Evolutionary conservation across 1,140 invertebrate genomes (phyloP).

Genomic region (Nephila pilipes): DNA sequence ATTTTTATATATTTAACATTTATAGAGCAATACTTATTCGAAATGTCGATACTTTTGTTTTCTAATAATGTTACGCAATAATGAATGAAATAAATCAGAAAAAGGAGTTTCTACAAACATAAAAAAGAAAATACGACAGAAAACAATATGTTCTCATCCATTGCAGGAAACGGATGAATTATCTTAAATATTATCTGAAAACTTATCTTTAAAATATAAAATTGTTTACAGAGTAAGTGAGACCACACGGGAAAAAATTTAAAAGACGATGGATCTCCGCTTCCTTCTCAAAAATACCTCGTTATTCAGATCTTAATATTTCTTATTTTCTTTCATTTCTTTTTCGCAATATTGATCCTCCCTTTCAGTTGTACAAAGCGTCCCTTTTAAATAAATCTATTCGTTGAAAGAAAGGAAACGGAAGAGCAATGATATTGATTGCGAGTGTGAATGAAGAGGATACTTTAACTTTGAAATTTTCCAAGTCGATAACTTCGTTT

Average conservation of each 20-base stretch:
- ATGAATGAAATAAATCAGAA: no score
- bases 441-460: not conserved
- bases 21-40: no score
- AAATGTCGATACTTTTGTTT: no score
- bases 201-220: not conserved
- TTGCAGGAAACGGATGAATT: not conserved
- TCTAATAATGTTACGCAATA: no score
- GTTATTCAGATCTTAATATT: conserved; percentile 11
- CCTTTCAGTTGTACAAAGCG: not conserved
- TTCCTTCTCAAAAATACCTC: conserved; percentile 25
- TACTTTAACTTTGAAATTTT: conserved; percentile 43
- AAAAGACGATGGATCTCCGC: not conserved
- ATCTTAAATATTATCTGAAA: not conserved
- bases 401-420: conserved; percentile 19
- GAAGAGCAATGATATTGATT: conserved; percentile 8
- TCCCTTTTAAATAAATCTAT: conserved; percentile 29
- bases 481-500: conserved; percentile 25
- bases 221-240: no score
- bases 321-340: conserved; percentile 18
- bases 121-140: no score
- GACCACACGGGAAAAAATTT: no score
- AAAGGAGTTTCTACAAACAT: no score
- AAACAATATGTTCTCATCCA: no score
- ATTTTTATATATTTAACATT: no score
- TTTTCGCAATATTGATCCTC: not conserved